A percentile compares a stretch with the other conserved stretches of the same genome.
These are phyloP conservation scores for Papilio aristodemus DNA, from an alignment of 1,140 invertebrate genomes.

Conservation along the genomic window DNA sequence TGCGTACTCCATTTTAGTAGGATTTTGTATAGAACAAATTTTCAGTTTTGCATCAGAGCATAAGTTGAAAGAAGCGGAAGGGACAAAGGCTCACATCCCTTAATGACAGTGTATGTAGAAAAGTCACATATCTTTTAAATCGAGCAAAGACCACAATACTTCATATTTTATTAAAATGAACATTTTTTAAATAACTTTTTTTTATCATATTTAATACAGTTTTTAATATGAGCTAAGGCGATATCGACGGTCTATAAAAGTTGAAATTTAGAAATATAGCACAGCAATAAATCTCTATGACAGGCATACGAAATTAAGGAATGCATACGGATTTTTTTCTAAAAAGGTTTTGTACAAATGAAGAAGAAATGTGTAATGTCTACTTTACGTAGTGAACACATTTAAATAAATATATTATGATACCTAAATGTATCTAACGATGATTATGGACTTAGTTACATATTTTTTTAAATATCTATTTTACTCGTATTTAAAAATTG, in stretches of 20 bases:
- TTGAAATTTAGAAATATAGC: background rate
- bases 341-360: background rate
- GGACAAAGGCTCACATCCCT: conserved; percentile 32
- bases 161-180: conserved; percentile 25
- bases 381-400: too few species aligned
- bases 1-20: conserved; percentile 26
- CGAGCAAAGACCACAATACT: conserved; percentile 17
- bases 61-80: conserved; percentile 26
- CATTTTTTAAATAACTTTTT: conserved; percentile 1
- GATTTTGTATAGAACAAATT: conserved; percentile 34
- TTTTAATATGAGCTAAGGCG: background rate
- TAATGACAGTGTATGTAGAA: conserved; percentile 32
- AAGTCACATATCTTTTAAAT: conserved; percentile 32
- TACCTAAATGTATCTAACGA: too few species aligned
- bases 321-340: background rate
- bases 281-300: background rate
- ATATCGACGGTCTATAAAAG: conserved; percentile 11
- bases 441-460: too few species aligned
- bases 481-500: too few species aligned
- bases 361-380: too few species aligned
- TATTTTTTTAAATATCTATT: too few species aligned
- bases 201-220: background rate
- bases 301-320: conserved; percentile 7
- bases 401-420: too few species aligned
- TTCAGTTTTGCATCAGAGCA: conserved; percentile 28